phyloP scores from a whole-genome alignment of 2,888 invertebrate species.

The Alloscopus bannaensis region DNA sequence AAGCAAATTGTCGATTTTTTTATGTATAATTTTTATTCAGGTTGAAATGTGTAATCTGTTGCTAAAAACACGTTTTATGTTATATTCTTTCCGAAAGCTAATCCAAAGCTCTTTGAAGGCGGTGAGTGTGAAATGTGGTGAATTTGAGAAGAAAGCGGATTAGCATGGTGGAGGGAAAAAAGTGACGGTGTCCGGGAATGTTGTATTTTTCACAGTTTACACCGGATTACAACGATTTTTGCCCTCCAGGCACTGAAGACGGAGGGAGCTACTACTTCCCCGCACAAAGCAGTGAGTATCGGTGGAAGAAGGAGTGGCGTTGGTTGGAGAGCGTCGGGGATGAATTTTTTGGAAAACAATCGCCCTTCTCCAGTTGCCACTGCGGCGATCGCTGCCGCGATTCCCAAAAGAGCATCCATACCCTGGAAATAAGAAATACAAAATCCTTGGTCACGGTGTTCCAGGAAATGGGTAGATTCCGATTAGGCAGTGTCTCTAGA shows the following conservation, averaged over 20 bases:
- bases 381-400: conserved; percentile 44
- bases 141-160: too few relatives aligned
- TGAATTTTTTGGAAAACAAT: conserved; percentile 54
- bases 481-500: too few relatives aligned
- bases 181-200: conserved; percentile 16
- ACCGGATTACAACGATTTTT: conserved; percentile 48
- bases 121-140: too few relatives aligned
- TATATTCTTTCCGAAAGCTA: too few relatives aligned
- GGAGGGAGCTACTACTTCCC: conserved; percentile 19
- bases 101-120: too few relatives aligned
- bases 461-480: too few relatives aligned
- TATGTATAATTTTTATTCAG: too few relatives aligned
- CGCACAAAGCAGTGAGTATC: conserved; percentile 32
- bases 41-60: too few relatives aligned
- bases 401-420: conserved; percentile 58
- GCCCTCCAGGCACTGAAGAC: conserved; percentile 47
- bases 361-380: conserved; percentile 52
- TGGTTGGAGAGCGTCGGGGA: conserved; percentile 36
- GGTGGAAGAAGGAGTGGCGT: conserved; percentile 36
- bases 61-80: too few relatives aligned
- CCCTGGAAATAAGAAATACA: conserved; percentile 5
- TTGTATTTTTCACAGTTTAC: conserved; percentile 47
- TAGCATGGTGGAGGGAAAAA: conserved; percentile 24
- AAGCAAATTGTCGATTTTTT: too few relatives aligned
- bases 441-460: too few relatives aligned